Evolutionary conservation across 1,140 invertebrate species (phyloP), one percentile per base, ranked within the genome.

Genomic region (Drosophila eugracilis): DNA sequence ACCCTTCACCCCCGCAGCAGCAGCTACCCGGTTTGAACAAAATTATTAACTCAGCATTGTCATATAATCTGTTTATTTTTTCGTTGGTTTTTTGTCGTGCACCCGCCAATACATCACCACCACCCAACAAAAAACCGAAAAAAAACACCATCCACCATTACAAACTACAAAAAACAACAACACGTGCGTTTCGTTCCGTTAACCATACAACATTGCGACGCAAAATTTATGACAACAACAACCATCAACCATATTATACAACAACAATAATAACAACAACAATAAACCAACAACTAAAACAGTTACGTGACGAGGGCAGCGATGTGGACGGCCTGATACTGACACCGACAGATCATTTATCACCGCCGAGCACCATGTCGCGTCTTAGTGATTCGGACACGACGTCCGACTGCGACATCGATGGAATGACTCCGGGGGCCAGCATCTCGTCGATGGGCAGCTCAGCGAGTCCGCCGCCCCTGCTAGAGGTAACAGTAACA

Each of bases 321-420:
- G 93, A 94, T 86, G 85, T 90, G 72, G 94, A 94, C 66, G 90
- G 93, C 67, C 90, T 93, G 79, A 92, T 93, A 70, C 92, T 94
- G 91, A 96, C 93, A 71, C 95, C 95, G 59, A 95, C 95, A 77
- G 97, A 98, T 92, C 97, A 98, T 92, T 93, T 98, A 59, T 98
- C 97, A 78, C 97, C 97, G 34, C 97, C 97, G 65, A 96, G 96
- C 67, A 96, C 95, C 15, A 96, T 96, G 55, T 97, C 97, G 53
- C 94, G 96, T 14, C 94, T 98, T 71, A 98, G 97, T 73, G 97
- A 99, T 92, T 97, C 96, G 22, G 97, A 99, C 92, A 96, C 96
- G 15, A 94, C 94, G 63, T 98, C 97, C 75, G 97, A 99, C 92
- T 95, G 97, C 91, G 97, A 98, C 91, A 94, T 96, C 76, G 96